Base-by-base conservation (phyloP, 2,888 invertebrate genomes). In the Eugnorisma glareosa region DNA sequence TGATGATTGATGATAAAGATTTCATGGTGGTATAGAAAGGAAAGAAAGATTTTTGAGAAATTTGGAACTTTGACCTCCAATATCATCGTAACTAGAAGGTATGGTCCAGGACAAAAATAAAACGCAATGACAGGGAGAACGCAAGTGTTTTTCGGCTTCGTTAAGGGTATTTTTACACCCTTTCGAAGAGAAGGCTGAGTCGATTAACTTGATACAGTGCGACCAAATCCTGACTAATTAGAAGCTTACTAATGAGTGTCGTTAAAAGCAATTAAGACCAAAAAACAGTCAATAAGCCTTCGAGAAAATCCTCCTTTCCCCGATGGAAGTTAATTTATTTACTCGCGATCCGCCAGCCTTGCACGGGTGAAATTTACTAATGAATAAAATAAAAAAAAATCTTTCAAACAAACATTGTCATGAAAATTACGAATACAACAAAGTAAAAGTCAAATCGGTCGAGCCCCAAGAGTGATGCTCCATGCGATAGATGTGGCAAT, bases 241-340 rank as follows among this genome's bases (percentile, higher is more conserved):
- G 31, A 67, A 67, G 54, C 67, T 78, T 37, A 24, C 13, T 76
- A 76, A 77, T 37, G 57, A 48, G 31, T 40, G 21, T 59, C 45
- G 24, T 28, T 21, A 24, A 57, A n/a, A 37, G 24, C 13, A n/a
- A 28, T 6, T 10, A 57, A 77, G 21, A 40, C n/a, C 10, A 31
- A 37, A n/a, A 45, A 63, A 75, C 10, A 10, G 40, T 40, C 61
- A 45, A 59, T 31, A 48, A 40, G n/a, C 51, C 61, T n/a, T 76
- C 21, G 35, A 7, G 5, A 35, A 77, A 24, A 64, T 28, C 43
- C 21, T 7, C 15, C 5, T 37, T 18, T 48, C 21, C 10, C 35
- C 10, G 28, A 28, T 31, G 5, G 45, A 48, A 18, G 21, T 40
- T 57, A 31, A n/a, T 67, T 78, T 67, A 45, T 57, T 57, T 28